Base-by-base conservation (phyloP, 2,113 vertebrate genomes). In the Stegastes partitus region DNA sequence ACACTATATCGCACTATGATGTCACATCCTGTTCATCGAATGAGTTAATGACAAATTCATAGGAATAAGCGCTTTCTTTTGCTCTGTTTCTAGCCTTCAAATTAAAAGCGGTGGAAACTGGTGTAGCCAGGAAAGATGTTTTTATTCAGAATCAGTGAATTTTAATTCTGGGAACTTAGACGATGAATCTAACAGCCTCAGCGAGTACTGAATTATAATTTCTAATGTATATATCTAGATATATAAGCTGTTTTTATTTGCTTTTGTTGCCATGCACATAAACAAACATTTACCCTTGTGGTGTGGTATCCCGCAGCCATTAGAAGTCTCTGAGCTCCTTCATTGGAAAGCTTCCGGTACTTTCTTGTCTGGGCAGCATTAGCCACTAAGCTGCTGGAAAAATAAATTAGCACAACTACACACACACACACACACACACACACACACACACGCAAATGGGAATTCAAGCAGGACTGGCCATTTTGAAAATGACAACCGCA, bases 351-450 rank as follows among this genome's bases (percentile, higher is more conserved):
- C 83, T 86, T 84, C 78, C 4, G 56, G 68, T 64, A 49, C 55
- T 58, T 76, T 80, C 57, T 82, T 59, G 51, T 74, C 64, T 77
- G 44, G 44, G 56, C 67, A 63, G 67, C 75, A 79, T 87, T 84
- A 84, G 64, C 84, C 57, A 64, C 62, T 79, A 82, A 84, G 78
- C 82, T 83, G 54, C 69, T 76, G 79, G 79, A 92, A 84, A 89
- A 87, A 82, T 75, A 84, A 42, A 84, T 77, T 74, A 91, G 74
- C 79, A 87, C 81, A 85, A 74, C 67, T 79, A 50, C 45, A 55
- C 55, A 51, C 37, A 50, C 68, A 74, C 59, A 66, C 53, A 4
- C 1, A 63, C 23, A 63, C 42, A 61, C 54, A 34, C 65, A 64
- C 61, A 65, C 45, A 39, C 54, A 37, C 62, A 71, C 2, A n/a